Evolutionary conservation across 2,113 vertebrate genomes (phyloP).

Genomic region (Nothobranchius kuhntae): DNA sequence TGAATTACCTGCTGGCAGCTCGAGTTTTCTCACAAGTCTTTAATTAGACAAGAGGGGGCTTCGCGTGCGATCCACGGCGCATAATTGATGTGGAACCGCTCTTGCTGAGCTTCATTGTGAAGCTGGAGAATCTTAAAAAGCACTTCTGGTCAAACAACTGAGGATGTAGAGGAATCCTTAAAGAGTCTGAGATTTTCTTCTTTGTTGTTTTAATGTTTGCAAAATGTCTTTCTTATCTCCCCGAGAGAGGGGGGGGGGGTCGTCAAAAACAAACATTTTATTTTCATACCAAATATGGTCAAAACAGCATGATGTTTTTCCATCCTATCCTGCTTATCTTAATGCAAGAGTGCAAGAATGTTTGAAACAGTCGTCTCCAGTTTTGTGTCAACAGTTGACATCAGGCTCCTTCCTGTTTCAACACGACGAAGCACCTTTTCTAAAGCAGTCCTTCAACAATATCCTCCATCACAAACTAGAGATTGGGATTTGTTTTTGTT

Average conservation of each 20-base stretch:
- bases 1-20: conserved; percentile 19
- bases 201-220: too few relatives aligned
- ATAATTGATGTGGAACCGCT: neutral
- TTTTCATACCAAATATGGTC: too few relatives aligned
- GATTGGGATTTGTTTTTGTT: neutral
- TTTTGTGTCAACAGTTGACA: conserved; percentile 8
- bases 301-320: too few relatives aligned
- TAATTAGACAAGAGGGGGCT: conserved; percentile 13
- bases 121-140: conserved; percentile 9
- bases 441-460: neutral
- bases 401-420: neutral
- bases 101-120: conserved; percentile 17
- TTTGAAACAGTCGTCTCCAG: conserved; percentile 1
- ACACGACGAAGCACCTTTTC: neutral
- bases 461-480: neutral
- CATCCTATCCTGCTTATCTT: neutral
- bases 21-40: conserved; percentile 22
- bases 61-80: neutral
- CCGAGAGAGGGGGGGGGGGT: too few relatives aligned
- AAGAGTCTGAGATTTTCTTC: too few relatives aligned
- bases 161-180: neutral
- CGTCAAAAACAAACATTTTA: too few relatives aligned
- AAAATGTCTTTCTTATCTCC: too few relatives aligned
- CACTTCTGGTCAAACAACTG: neutral
- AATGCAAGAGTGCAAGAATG: neutral